Conservation (phyloP, 1,140 invertebrate species). For the Rhysida immarginata region DNA sequence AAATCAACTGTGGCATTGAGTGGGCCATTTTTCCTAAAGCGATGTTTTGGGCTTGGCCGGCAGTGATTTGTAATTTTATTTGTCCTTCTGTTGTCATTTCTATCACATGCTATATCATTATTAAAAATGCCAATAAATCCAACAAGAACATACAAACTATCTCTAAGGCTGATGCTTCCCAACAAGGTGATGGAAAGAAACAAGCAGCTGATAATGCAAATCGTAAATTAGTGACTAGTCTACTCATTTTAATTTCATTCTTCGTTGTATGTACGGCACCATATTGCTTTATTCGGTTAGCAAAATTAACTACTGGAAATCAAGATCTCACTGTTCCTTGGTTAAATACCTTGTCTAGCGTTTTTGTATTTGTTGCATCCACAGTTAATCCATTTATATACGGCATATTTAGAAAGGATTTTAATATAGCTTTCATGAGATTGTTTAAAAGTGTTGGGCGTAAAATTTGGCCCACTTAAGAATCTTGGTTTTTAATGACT, state of each 20-base stretch:
- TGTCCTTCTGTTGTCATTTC: neutral
- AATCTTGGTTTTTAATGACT: neutral
- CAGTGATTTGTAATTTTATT: neutral
- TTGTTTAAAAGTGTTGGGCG: neutral
- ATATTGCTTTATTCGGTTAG: neutral
- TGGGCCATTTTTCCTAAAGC: neutral
- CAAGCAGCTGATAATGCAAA: neutral
- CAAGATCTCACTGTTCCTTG: neutral
- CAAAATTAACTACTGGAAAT: neutral
- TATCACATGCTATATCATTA: neutral
- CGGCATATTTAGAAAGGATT: slow-evolving; percentile 12
- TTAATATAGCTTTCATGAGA: slow-evolving; percentile 10
- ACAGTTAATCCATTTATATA: slow-evolving; percentile 14
- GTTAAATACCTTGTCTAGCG: slow-evolving; percentile 2
- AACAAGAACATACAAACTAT: neutral
- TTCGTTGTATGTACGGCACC: slow-evolving; percentile 9
- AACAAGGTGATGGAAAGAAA: neutral
- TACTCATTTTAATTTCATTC: slow-evolving; percentile 4
- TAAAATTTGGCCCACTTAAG: neutral
- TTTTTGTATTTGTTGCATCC: slow-evolving; percentile 10
- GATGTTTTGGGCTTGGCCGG: neutral
- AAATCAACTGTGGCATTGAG: slow-evolving; percentile 1
- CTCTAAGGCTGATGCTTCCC: too few species aligned
- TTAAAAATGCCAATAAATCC: slow-evolving; percentile 6
- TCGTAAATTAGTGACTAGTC: slow-evolving; percentile 8